A percentile compares a stretch with the other conserved stretches of the same genome.
Conservation (phyloP, 2,113 vertebrate species). For the Microtus richardsoni region DNA sequence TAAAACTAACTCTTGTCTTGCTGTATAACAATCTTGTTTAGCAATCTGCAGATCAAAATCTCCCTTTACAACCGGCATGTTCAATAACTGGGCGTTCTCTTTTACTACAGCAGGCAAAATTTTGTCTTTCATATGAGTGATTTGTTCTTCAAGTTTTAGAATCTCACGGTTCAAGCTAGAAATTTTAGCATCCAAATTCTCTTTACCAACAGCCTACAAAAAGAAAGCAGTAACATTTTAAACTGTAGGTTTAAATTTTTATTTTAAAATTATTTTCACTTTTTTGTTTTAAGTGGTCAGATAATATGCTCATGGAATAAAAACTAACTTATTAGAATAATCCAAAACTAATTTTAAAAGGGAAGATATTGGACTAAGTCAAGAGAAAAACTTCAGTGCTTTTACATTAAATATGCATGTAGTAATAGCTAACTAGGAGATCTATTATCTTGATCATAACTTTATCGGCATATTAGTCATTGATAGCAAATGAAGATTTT, state of each 20-base stretch:
- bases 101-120: conserved; percentile 88
- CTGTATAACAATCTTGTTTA: conserved; percentile 88
- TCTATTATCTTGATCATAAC: neutral
- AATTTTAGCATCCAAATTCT: conserved; percentile 85
- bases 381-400: conserved; percentile 12
- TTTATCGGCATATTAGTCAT: conserved; percentile 22
- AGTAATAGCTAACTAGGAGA: neutral
- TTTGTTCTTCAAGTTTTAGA: conserved; percentile 87
- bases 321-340: conserved; percentile 54
- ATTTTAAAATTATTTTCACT: conserved; percentile 55
- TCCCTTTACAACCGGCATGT: conserved; percentile 89
- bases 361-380: neutral
- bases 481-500: neutral
- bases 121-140: conserved; percentile 87
- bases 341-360: conserved; percentile 55
- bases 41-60: conserved; percentile 91
- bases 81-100: conserved; percentile 89
- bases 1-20: conserved; percentile 90
- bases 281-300: conserved; percentile 40
- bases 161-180: conserved; percentile 87
- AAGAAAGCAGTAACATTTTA: conserved; percentile 72
- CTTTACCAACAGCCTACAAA: conserved; percentile 82
- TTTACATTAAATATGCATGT: neutral
- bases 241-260: neutral
- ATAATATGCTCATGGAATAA: conserved; percentile 23